These are phyloP conservation scores for Caenorhabditis sp. DNA, from an alignment of 2,888 invertebrate species.

Conservation along the genomic window DNA sequence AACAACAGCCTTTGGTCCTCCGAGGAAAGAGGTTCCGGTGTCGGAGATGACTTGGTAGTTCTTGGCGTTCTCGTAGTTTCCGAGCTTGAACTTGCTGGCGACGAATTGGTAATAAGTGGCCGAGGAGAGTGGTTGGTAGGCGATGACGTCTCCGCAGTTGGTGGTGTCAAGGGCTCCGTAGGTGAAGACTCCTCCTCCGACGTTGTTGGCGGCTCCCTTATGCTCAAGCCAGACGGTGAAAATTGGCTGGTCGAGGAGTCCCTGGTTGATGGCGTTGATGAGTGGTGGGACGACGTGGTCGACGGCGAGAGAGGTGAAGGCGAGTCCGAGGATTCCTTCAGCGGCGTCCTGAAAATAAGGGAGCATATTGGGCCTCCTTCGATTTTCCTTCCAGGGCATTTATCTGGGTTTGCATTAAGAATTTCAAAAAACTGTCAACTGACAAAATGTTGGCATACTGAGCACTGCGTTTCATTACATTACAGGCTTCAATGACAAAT, in stretches of 20 bases:
- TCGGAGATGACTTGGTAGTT: conserved; percentile 69
- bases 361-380: too few species aligned
- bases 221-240: conserved; percentile 75
- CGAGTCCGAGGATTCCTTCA: conserved; percentile 74
- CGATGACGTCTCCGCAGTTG: conserved; percentile 69
- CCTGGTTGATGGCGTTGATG: conserved; percentile 71
- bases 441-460: too few species aligned
- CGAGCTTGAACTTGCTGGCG: conserved; percentile 54
- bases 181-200: conserved; percentile 74
- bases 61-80: conserved; percentile 52
- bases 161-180: conserved; percentile 73
- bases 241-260: conserved; percentile 70
- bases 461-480: too few species aligned
- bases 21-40: conserved; percentile 71
- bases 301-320: conserved; percentile 73
- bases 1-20: conserved; percentile 60
- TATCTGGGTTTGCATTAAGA: too few species aligned
- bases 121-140: conserved; percentile 69
- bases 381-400: too few species aligned
- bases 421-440: too few species aligned
- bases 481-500: too few species aligned
- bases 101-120: conserved; percentile 73
- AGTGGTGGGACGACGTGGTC: conserved; percentile 70
- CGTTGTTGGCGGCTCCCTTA: conserved; percentile 67
- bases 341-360: conserved; percentile 62